These are phyloP conservation scores for Drosophila navojoa DNA, from an alignment of 1,140 invertebrate species.

Conservation along the genomic window DNA sequence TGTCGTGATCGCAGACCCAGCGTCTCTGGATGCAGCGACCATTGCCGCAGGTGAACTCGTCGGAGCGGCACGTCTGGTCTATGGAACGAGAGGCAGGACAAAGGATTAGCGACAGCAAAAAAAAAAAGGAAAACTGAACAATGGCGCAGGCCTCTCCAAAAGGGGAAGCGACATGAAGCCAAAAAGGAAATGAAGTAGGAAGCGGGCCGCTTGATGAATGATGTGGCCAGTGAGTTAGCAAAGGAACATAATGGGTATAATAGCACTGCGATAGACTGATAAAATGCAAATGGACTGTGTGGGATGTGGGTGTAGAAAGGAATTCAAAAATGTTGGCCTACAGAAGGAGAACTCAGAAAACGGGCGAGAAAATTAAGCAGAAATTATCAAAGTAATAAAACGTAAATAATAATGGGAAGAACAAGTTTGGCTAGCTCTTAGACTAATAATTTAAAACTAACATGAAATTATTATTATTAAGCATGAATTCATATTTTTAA, in stretches of 20 bases:
- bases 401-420: too few species aligned
- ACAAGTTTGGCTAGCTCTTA: too few species aligned
- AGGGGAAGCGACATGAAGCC: slow-evolving; percentile 12
- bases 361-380: neutral
- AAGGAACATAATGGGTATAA: neutral
- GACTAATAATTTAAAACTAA: too few species aligned
- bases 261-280: slow-evolving; percentile 20
- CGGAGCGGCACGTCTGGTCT: slow-evolving; percentile 93
- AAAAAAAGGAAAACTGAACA: neutral
- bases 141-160: slow-evolving; percentile 21
- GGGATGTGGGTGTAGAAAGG: neutral
- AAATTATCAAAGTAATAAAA: too few species aligned
- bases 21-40: slow-evolving; percentile 93
- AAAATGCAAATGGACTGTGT: slow-evolving; percentile 7
- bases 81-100: slow-evolving; percentile 40
- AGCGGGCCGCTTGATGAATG: slow-evolving; percentile 38
- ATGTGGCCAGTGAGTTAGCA: slow-evolving; percentile 36
- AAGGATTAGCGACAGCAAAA: slow-evolving; percentile 31
- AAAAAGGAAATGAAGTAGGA: slow-evolving; percentile 43
- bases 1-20: slow-evolving; percentile 95
- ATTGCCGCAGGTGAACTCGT: slow-evolving; percentile 95
- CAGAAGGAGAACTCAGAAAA: too few species aligned
- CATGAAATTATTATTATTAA: too few species aligned
- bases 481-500: too few species aligned
- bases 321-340: too few species aligned